These are phyloP conservation scores for Synodontis membranacea DNA, from an alignment of 2,113 vertebrate species.

Conservation along the genomic window DNA sequence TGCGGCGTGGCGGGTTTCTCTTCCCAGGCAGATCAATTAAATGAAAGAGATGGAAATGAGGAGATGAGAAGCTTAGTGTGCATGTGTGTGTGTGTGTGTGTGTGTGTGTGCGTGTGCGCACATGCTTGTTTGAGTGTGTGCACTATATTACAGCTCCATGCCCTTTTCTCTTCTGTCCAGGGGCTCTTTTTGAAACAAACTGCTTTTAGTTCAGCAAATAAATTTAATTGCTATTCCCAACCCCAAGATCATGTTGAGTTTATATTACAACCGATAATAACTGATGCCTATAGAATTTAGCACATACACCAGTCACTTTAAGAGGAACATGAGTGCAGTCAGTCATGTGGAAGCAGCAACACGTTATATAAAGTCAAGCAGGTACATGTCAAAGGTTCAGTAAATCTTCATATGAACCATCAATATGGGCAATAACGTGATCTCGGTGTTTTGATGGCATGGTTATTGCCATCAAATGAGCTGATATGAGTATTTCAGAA, in stretches of 20 bases:
- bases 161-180: constrained; percentile 15
- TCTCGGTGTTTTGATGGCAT: neutral
- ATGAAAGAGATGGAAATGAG: constrained; percentile 38
- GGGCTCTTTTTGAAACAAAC: constrained; percentile 45
- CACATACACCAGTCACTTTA: neutral
- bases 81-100: neutral
- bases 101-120: neutral
- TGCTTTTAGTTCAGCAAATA: constrained; percentile 47
- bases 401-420: neutral
- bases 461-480: neutral
- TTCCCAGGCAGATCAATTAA: constrained; percentile 42
- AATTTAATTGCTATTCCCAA: constrained; percentile 47
- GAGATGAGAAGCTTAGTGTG: neutral
- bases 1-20: constrained; percentile 6
- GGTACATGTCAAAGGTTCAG: neutral
- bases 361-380: neutral
- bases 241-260: constrained; percentile 27
- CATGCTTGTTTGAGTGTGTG: too few relatives aligned
- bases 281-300: neutral
- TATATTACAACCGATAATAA: constrained; percentile 35
- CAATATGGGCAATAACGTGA: too few relatives aligned
- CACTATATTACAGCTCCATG: constrained; percentile 24
- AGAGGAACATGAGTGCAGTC: neutral
- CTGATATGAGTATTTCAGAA: neutral
- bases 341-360: neutral